phyloP scores from a whole-genome alignment of 2,888 invertebrate genomes.

The Chirona hameri region DNA sequence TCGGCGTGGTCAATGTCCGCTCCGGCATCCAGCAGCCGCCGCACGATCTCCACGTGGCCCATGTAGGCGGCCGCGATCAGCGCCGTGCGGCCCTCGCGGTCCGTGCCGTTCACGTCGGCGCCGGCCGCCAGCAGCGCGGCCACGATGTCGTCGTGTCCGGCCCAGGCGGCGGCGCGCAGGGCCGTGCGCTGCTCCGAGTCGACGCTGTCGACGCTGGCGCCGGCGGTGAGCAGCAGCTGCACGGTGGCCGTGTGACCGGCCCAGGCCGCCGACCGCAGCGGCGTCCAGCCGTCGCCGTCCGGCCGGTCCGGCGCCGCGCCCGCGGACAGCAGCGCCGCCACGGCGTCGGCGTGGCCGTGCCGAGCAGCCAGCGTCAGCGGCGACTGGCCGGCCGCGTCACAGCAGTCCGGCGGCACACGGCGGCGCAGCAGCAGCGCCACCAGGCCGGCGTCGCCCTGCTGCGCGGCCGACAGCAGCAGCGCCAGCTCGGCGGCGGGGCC shows the following conservation, averaged over 20 bases:
- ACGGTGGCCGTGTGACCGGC: constrained; percentile 72
- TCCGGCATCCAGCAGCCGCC: constrained; percentile 72
- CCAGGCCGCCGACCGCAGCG: constrained; percentile 89
- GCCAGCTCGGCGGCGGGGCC: constrained; percentile 56
- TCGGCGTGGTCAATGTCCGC: constrained; percentile 67
- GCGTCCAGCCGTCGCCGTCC: constrained; percentile 84
- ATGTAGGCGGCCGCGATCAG: constrained; percentile 71
- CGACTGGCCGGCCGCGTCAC: constrained; percentile 74
- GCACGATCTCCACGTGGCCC: constrained; percentile 90
- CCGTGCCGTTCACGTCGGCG: constrained; percentile 50
- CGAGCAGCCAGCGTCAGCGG: constrained; percentile 80
- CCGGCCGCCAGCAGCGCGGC: constrained; percentile 46
- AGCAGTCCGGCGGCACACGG: constrained; percentile 57
- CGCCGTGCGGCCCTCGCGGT: constrained; percentile 52
- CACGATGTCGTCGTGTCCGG: constrained; percentile 52
- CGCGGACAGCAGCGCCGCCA: constrained; percentile 61
- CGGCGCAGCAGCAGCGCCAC: constrained; percentile 61
- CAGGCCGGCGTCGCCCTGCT: constrained; percentile 67
- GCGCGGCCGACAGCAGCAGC: constrained; percentile 69
- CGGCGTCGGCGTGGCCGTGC: constrained; percentile 50
- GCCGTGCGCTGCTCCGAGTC: constrained; percentile 90
- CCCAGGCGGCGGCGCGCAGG: constrained; percentile 74
- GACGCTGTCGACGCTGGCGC: constrained; percentile 49
- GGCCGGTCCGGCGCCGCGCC: constrained; percentile 71
- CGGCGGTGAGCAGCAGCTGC: constrained; percentile 54